Conservation (phyloP, 2,888 invertebrate genomes). For the Epistrophe grossulariae region DNA sequence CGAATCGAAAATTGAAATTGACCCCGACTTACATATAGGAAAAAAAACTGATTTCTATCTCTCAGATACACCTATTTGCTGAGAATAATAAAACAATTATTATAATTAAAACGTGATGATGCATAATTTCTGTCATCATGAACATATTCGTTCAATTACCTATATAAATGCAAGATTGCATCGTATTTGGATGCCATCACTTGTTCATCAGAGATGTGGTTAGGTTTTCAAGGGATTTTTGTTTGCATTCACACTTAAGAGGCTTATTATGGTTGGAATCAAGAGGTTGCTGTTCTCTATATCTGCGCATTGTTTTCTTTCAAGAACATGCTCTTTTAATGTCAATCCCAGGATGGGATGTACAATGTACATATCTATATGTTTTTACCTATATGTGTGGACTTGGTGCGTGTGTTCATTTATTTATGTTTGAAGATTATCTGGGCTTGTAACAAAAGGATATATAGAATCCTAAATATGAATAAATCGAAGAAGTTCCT, state of each 20-base stretch:
- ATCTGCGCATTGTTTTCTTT: conserved; percentile 44
- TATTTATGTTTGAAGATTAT: conserved; percentile 57
- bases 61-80: conserved; percentile 2
- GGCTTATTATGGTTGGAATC: conserved; percentile 50
- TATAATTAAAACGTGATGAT: conserved; percentile 43
- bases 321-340: conserved; percentile 54
- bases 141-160: conserved; percentile 33
- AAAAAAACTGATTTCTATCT: conserved; percentile 35
- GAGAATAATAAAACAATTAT: conserved; percentile 43
- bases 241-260: conserved; percentile 24
- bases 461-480: conserved; percentile 6
- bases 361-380: too few relatives aligned
- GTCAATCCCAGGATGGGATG: background rate
- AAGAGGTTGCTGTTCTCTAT: conserved; percentile 38
- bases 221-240: conserved; percentile 8
- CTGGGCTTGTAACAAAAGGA: conserved; percentile 38
- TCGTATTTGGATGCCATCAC: background rate
- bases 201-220: background rate
- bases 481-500: conserved; percentile 7
- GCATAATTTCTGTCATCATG: conserved; percentile 39
- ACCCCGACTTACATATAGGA: conserved; percentile 42
- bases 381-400: too few relatives aligned
- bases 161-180: conserved; percentile 17
- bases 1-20: conserved; percentile 49
- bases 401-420: conserved; percentile 40